phyloP scores from a whole-genome alignment of 1,140 invertebrate genomes.

The Papilio polyxenes region DNA sequence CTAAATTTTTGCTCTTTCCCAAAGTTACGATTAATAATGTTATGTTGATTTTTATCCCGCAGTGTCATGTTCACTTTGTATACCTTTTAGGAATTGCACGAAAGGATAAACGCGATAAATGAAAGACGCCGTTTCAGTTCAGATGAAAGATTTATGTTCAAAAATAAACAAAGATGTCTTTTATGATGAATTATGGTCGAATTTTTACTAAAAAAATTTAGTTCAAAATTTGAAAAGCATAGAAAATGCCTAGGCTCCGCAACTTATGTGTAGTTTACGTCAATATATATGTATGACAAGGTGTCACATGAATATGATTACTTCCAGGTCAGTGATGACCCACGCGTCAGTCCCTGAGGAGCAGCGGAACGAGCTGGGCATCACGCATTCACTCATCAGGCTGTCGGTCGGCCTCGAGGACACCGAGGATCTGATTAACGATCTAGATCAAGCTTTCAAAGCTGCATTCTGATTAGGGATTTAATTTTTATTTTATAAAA shows the following conservation, averaged over 20 bases:
- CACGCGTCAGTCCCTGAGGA: constrained; percentile 89
- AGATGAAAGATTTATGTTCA: too few species aligned
- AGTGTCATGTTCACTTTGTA: too few species aligned
- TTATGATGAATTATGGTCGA: too few species aligned
- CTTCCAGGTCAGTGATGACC: constrained; percentile 86
- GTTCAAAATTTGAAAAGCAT: too few species aligned
- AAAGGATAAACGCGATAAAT: too few species aligned
- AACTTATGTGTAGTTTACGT: too few species aligned
- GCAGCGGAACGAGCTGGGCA: constrained; percentile 88
- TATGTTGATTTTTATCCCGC: too few species aligned
- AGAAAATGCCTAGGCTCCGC: too few species aligned
- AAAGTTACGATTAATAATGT: not conserved
- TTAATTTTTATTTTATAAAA: constrained; percentile 10
- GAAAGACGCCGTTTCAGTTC: too few species aligned
- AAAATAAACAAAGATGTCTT: too few species aligned
- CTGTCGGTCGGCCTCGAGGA: constrained; percentile 96
- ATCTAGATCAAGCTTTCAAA: constrained; percentile 90
- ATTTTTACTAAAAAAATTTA: too few species aligned
- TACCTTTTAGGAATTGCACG: too few species aligned
- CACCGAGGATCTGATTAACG: constrained; percentile 91
- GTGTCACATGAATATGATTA: constrained; percentile 31
- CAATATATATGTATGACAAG: not conserved
- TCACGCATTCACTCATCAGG: constrained; percentile 92
- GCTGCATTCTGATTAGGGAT: constrained; percentile 55
- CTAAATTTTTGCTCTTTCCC: not conserved